Evolutionary conservation across 2,797 vertebrate species (phyloP), one percentile per base, ranked within the genome.

Genomic region (Erethizon dorsatum): DNA sequence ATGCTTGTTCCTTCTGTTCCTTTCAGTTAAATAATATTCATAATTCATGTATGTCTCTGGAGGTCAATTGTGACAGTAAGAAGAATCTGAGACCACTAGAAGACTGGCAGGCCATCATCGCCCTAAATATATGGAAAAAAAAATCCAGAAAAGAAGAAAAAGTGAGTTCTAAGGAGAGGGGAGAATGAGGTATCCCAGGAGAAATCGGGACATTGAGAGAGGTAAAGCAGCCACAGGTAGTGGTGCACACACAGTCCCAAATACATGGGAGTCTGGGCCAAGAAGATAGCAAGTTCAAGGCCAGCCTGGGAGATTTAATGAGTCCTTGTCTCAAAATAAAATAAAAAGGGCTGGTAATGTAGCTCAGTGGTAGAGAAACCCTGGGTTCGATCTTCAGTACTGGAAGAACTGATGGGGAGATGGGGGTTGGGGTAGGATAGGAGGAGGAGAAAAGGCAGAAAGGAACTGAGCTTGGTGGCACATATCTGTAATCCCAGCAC

Each of bases 111-210:
- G n/a, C 5, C n/a, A 84, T 97, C 26, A 80, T 67, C 63, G 33
- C 52, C 82, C 54, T 71, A 59, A 87, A 54, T 94, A 86, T 10
- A 22, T 86, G 86, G 86, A 33, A 11, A 33, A 11, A 33, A 92
- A 45, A 45, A 47, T 67, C n/a, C 92, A 89, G 22, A 91, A 75
- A 73, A 95, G 94, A 65, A 93, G 59, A 85, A 96, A 94, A 86
- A 96, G 95, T 98, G 84, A 97, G 93, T 95, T 37, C 41, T n/a
- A 33, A 18, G 47, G 33, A 61, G 52, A 45, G n/a, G 77, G 24
- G 71, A 33, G 67, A 17, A 54, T 47, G 77, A 56, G 52, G 33
- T 71, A 31, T 61, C 37, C 77, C 67, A 52, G 90, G 80, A 84
- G 69, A 54, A 83, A 77, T 12, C 15, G 37, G 52, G 31, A 20